Evolutionary conservation across 2,113 vertebrate species (phyloP).

Genomic region (Bufo gargarizans): DNA sequence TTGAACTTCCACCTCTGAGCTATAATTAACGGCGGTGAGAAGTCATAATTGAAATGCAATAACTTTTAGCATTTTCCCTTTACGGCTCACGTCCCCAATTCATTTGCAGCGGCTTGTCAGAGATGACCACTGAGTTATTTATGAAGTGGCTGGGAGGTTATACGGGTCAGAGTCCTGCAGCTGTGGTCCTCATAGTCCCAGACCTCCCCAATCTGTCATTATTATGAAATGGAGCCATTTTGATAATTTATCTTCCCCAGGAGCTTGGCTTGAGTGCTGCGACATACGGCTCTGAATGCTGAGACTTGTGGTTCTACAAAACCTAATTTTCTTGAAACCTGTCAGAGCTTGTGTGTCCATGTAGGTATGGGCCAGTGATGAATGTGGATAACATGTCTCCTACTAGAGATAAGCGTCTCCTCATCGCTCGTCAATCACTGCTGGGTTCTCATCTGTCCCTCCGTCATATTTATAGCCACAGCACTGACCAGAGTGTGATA

Average conservation of each 20-base stretch:
- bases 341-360: too few relatives aligned
- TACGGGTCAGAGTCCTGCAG: not conserved
- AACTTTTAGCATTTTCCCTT: not conserved
- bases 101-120: slow-evolving; percentile 44
- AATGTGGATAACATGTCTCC: not conserved
- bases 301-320: not conserved
- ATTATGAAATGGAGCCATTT: not conserved
- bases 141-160: slow-evolving; percentile 39
- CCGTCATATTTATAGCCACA: not conserved
- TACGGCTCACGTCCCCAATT: slow-evolving; percentile 36
- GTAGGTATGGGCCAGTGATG: too few relatives aligned
- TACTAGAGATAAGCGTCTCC: not conserved
- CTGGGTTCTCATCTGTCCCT: not conserved
- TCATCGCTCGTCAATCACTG: not conserved
- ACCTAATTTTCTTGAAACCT: not conserved
- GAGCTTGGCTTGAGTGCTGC: not conserved
- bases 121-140: slow-evolving; percentile 46
- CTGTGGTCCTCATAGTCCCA: too few relatives aligned
- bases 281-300: not conserved
- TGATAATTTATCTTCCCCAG: not conserved
- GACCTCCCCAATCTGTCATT: not conserved
- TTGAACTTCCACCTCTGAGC: not conserved
- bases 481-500: not conserved
- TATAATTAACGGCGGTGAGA: not conserved
- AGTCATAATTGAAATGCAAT: slow-evolving; percentile 29